These are phyloP conservation scores for Trypoxylus dichotomus DNA, from an alignment of 1,140 invertebrate genomes.

Conservation along the genomic window DNA sequence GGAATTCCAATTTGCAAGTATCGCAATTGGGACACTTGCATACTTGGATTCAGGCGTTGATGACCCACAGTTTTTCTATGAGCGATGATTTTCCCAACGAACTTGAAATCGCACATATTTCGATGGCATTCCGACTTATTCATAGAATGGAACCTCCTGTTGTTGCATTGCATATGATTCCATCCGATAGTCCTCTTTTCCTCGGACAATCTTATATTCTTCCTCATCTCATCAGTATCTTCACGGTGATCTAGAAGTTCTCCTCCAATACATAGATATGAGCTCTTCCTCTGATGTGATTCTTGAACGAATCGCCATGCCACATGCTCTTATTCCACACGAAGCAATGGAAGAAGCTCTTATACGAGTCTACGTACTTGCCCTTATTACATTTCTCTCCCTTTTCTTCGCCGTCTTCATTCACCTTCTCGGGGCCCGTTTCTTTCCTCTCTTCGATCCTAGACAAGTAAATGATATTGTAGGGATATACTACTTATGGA, in stretches of 20 bases:
- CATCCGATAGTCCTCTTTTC: conserved; percentile 66
- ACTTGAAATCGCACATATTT: conserved; percentile 83
- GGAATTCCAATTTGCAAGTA: conserved; percentile 76
- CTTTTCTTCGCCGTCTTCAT: conserved; percentile 38
- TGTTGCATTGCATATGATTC: conserved; percentile 69
- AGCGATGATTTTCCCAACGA: conserved; percentile 72
- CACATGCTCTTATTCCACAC: conserved; percentile 80
- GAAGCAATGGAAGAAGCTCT: conserved; percentile 68
- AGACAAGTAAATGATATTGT: no score
- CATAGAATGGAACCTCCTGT: conserved; percentile 47
- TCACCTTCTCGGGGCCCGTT: conserved; percentile 36
- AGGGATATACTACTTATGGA: no score
- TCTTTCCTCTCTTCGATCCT: conserved; percentile 25
- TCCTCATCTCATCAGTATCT: conserved; percentile 77
- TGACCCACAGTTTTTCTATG: conserved; percentile 78
- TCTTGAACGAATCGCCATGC: conserved; percentile 80
- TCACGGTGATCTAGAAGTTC: conserved; percentile 77
- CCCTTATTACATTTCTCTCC: conserved; percentile 48
- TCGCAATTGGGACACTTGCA: conserved; percentile 79
- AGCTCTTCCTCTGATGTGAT: conserved; percentile 69
- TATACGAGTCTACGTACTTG: conserved; percentile 64
- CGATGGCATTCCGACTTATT: conserved; percentile 65
- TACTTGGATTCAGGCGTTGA: conserved; percentile 77
- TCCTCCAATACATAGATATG: conserved; percentile 74
- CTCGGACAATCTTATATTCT: conserved; percentile 73